phyloP scores from a whole-genome alignment of 2,797 vertebrate species.

The Oophaga sylvatica region DNA sequence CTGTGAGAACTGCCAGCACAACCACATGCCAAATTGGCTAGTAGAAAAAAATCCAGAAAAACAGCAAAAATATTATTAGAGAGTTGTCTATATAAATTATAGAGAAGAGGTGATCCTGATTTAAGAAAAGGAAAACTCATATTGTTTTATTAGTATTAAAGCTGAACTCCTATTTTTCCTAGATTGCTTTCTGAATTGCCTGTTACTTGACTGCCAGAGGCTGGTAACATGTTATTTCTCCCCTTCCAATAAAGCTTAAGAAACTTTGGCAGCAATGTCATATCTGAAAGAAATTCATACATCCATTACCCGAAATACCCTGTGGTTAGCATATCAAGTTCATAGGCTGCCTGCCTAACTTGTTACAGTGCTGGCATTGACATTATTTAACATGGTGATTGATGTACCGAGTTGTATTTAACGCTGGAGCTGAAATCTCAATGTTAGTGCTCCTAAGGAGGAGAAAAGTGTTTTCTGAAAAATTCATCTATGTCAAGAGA shows the following conservation, averaged over 20 bases:
- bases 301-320: constrained; percentile 36
- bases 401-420: constrained; percentile 6
- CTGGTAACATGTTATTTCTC: constrained; percentile 33
- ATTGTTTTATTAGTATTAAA: constrained; percentile 37
- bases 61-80: neutral
- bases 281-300: constrained; percentile 27
- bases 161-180: neutral
- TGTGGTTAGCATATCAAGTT: constrained; percentile 26
- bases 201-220: constrained; percentile 22
- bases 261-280: constrained; percentile 17
- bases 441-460: neutral
- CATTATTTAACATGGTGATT: constrained; percentile 29
- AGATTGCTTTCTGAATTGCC: constrained; percentile 25
- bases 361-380: constrained; percentile 11
- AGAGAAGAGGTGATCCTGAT: neutral
- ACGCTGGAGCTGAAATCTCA: neutral
- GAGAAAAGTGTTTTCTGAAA: constrained; percentile 12
- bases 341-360: constrained; percentile 25
- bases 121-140: constrained; percentile 15
- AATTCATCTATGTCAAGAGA: neutral
- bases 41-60: neutral
- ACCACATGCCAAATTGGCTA: neutral
- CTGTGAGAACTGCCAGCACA: neutral
- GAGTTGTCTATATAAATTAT: neutral
- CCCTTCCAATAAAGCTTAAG: constrained; percentile 19